phyloP scores from a whole-genome alignment of 2,888 invertebrate species.

The Nebria brevicollis region DNA sequence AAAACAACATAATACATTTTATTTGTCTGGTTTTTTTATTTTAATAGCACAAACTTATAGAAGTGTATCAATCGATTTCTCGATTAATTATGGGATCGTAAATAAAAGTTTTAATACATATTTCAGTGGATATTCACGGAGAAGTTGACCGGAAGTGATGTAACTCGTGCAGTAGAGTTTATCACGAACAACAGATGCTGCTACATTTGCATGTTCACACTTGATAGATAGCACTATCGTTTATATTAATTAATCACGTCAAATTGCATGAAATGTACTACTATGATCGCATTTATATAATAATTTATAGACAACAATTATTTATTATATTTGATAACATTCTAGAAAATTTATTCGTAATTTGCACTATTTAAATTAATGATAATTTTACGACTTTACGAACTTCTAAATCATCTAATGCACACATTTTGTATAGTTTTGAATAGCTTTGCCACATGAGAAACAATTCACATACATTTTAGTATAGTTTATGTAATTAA shows the following conservation, averaged over 20 bases:
- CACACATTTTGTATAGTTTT: too few species aligned
- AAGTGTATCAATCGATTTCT: neutral
- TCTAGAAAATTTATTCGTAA: too few species aligned
- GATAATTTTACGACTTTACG: too few species aligned
- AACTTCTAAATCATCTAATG: too few species aligned
- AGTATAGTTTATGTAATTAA: too few species aligned
- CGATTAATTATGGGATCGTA: neutral
- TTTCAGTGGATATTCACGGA: neutral
- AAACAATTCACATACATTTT: too few species aligned
- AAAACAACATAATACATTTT: neutral
- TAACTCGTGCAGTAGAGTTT: conserved; percentile 47
- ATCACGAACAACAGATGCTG: conserved; percentile 50
- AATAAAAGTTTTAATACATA: neutral
- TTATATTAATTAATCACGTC: conserved; percentile 38
- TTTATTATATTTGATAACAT: neutral
- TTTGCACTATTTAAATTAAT: too few species aligned
- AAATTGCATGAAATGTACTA: neutral
- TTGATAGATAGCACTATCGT: conserved; percentile 42
- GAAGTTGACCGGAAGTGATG: conserved; percentile 37
- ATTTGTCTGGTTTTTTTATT: neutral
- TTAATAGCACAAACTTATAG: neutral
- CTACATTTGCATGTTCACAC: conserved; percentile 46
- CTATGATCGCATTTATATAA: conserved; percentile 1
- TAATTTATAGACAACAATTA: neutral
- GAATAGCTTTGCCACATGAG: too few species aligned